These are phyloP conservation scores for Nomia melanderi DNA, from an alignment of 1,140 invertebrate species.

Conservation along the genomic window DNA sequence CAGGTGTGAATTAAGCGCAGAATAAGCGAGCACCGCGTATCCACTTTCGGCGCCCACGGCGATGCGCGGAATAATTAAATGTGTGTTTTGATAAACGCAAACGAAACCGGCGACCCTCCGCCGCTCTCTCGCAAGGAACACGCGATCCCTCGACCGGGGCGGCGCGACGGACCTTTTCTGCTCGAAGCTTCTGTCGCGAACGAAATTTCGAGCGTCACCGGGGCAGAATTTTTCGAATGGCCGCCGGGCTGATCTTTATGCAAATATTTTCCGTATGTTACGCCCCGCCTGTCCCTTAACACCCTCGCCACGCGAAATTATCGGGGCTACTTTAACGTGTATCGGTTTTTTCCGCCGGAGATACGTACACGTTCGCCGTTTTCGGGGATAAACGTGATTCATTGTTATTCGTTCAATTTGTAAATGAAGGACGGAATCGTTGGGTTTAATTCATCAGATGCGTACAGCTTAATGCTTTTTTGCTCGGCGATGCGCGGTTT, in stretches of 20 bases:
- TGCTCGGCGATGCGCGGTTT: background rate
- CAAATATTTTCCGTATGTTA: background rate
- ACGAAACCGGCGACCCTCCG: slow-evolving; percentile 24
- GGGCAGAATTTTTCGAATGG: background rate
- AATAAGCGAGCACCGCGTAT: slow-evolving; percentile 62
- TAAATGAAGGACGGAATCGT: slow-evolving; percentile 15
- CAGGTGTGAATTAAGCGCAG: slow-evolving; percentile 78
- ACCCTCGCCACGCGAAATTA: background rate
- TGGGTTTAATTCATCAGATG: slow-evolving; percentile 13
- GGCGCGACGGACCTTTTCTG: no score
- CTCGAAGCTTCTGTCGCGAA: background rate
- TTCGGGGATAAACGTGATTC: slow-evolving; percentile 5
- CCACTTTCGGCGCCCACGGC: slow-evolving; percentile 60
- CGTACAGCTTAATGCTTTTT: slow-evolving; percentile 7
- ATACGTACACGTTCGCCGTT: background rate
- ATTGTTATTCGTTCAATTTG: slow-evolving; percentile 28
- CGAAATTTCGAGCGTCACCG: slow-evolving; percentile 32
- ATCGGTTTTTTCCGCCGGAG: background rate
- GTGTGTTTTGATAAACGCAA: slow-evolving; percentile 73
- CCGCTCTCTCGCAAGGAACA: slow-evolving; percentile 33
- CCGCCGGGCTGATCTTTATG: background rate
- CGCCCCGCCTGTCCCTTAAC: background rate
- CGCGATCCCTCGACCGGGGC: slow-evolving; percentile 2
- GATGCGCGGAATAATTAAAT: slow-evolving; percentile 75
- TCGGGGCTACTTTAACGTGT: background rate